These are phyloP conservation scores for Halocynthia roretzi DNA, from an alignment of 23 tunicate species.

Conservation along the genomic window DNA sequence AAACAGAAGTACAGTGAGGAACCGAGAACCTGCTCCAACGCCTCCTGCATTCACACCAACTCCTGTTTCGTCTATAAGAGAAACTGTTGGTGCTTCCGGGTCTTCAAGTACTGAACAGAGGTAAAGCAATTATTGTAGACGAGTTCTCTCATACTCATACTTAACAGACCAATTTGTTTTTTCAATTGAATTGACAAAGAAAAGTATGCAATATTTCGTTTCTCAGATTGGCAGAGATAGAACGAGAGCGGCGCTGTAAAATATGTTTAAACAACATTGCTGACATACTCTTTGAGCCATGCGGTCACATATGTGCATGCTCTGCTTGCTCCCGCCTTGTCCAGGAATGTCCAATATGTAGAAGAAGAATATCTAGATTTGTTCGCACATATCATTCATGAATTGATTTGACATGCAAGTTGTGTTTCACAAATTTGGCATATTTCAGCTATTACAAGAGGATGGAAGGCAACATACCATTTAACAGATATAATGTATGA, in stretches of 20 bases:
- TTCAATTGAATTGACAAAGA: not conserved
- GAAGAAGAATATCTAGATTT: constrained; percentile 7
- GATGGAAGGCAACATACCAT: no score
- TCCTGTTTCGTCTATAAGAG: no score
- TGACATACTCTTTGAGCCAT: constrained; percentile 16
- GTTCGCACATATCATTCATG: constrained; percentile 12
- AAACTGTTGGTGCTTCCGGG: no score
- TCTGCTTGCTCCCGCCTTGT: not conserved
- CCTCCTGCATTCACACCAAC: no score
- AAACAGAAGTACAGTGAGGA: not conserved
- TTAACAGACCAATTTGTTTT: not conserved
- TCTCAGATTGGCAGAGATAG: constrained; percentile 2
- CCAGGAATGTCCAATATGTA: constrained; percentile 15
- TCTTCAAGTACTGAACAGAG: no score
- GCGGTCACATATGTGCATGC: constrained; percentile 28
- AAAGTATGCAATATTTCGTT: not conserved
- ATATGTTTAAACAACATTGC: not conserved
- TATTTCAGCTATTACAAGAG: no score
- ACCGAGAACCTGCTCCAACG: not conserved
- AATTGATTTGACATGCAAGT: not conserved
- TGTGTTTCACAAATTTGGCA: no score
- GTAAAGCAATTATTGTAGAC: no score
- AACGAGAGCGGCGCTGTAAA: constrained; percentile 8
- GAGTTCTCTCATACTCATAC: not conserved
- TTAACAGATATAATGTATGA: no score